phyloP scores from a whole-genome alignment of 1,140 invertebrate genomes.

The Metopolophium dirhodum region DNA sequence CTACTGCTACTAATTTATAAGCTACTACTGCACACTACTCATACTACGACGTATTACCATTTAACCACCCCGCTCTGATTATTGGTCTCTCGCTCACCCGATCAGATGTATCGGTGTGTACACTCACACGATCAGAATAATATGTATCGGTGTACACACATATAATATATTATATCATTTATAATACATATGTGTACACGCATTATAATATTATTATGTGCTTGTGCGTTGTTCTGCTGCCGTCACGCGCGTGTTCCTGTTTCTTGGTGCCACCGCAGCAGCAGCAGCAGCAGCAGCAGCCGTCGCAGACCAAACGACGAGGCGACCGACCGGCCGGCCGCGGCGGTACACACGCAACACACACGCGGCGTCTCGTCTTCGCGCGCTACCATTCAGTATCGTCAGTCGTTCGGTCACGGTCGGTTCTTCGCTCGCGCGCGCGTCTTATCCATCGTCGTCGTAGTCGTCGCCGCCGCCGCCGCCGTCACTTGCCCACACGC shows the following conservation, averaged over 20 bases:
- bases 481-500: not conserved
- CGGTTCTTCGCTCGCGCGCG: not conserved
- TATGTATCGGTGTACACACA: too few species aligned
- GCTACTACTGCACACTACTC: too few species aligned
- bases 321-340: not conserved
- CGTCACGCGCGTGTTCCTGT: not conserved
- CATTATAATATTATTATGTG: too few species aligned
- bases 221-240: not conserved
- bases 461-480: not conserved
- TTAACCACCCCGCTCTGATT: not conserved
- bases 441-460: not conserved
- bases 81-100: too few species aligned
- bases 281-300: not conserved
- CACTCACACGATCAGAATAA: too few species aligned
- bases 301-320: not conserved
- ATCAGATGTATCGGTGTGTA: too few species aligned
- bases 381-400: slow-evolving; percentile 44
- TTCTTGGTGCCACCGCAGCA: slow-evolving; percentile 1
- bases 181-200: too few species aligned
- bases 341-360: slow-evolving; percentile 19
- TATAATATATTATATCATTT: too few species aligned
- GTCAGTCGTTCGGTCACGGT: not conserved
- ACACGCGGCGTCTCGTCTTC: slow-evolving; percentile 31
- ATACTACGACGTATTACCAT: not conserved
- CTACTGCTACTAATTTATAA: too few species aligned